These are phyloP conservation scores for Kobus ellipsiprymnus DNA, from an alignment of 2,113 vertebrate species.

Conservation along the genomic window DNA sequence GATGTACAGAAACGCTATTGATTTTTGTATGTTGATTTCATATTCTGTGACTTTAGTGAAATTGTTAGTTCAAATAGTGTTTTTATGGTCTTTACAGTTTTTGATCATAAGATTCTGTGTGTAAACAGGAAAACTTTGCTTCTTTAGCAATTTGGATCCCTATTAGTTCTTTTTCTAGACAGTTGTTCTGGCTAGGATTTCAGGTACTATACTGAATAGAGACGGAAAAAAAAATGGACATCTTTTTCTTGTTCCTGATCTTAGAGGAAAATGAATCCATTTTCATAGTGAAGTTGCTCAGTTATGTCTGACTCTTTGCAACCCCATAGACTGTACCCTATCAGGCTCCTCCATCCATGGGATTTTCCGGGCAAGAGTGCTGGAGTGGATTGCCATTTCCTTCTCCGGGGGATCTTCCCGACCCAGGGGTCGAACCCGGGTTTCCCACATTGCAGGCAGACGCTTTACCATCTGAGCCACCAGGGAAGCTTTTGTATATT, in stretches of 20 bases:
- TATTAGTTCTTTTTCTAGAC: not conserved
- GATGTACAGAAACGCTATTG: not conserved
- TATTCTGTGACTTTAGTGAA: not conserved
- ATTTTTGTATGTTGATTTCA: not conserved
- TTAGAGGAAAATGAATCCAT: not conserved
- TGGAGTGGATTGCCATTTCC: too few relatives aligned
- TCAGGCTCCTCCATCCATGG: too few relatives aligned
- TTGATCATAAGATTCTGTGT: not conserved
- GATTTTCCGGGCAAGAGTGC: too few relatives aligned
- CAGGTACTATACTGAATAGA: not conserved
- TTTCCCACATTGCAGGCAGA: fast-evolving
- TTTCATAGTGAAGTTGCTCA: not conserved
- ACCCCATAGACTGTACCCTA: too few relatives aligned
- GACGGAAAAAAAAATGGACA: not conserved
- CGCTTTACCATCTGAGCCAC: too few relatives aligned
- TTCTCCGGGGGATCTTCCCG: fast-evolving
- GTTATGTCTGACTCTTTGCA: fast-evolving
- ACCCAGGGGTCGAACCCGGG: fast-evolving
- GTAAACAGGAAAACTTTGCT: not conserved
- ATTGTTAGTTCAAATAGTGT: not conserved
- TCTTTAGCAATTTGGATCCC: not conserved
- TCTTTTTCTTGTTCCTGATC: not conserved
- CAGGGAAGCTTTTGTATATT: not conserved
- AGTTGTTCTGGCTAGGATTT: not conserved
- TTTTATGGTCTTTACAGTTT: not conserved